A percentile compares a stretch with the other conserved stretches of the same genome.
Evolutionary conservation across 2,888 invertebrate genomes (phyloP).

Genomic region (Pollenia griseotomentosa): DNA sequence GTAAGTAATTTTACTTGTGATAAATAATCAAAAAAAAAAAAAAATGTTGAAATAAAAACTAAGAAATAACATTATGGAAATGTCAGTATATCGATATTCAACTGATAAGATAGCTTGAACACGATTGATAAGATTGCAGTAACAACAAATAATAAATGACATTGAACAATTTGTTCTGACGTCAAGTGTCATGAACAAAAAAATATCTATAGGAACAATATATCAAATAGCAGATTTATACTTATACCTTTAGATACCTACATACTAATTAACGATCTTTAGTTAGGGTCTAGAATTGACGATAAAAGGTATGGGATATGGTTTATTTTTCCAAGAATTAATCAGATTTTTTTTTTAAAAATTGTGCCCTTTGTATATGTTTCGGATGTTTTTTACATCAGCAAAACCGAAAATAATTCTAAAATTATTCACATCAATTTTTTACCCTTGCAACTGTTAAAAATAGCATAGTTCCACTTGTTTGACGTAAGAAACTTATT

Average conservation of each 20-base stretch:
- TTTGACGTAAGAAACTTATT: too few relatives aligned
- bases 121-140: constrained; percentile 58
- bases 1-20: not conserved
- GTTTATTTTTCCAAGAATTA: too few relatives aligned
- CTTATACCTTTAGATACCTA: not conserved
- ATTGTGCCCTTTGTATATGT: too few relatives aligned
- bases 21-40: constrained; percentile 41
- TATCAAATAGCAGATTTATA: not conserved
- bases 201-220: not conserved
- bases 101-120: constrained; percentile 64
- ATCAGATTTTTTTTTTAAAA: too few relatives aligned
- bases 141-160: constrained; percentile 43
- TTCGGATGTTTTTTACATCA: too few relatives aligned
- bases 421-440: too few relatives aligned
- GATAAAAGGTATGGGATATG: too few relatives aligned
- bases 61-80: constrained; percentile 52
- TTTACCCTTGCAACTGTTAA: too few relatives aligned
- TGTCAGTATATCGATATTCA: constrained; percentile 58
- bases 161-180: constrained; percentile 53
- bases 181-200: constrained; percentile 48
- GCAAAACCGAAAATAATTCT: too few relatives aligned
- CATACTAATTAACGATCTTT: too few relatives aligned
- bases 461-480: too few relatives aligned
- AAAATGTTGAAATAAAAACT: constrained; percentile 15
- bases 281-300: too few relatives aligned